phyloP scores from a whole-genome alignment of 30 jellyfish, hydroid and myxozoan genomes.

The Mastigias papua region DNA sequence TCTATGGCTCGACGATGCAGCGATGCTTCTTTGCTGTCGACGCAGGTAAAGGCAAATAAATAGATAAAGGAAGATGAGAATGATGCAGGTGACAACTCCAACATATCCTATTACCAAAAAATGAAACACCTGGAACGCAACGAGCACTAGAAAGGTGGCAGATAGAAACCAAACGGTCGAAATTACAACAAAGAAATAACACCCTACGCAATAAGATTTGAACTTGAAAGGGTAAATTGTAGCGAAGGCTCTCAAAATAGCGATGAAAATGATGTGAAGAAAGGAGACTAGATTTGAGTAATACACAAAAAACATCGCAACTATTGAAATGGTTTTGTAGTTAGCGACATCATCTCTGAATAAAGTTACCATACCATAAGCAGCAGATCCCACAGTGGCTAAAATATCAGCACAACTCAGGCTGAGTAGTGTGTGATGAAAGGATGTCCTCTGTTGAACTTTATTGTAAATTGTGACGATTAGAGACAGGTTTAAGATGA shows the following conservation, averaged over 20 bases:
- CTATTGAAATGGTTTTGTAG: background rate
- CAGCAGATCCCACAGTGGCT: slow-evolving; percentile 4
- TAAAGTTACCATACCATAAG: background rate
- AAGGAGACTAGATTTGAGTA: slow-evolving; percentile 28
- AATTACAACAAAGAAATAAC: background rate
- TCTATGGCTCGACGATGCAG: slow-evolving; percentile 5
- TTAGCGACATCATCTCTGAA: background rate
- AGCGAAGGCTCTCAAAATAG: slow-evolving; percentile 19
- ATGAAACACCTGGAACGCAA: background rate
- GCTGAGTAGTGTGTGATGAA: slow-evolving; percentile 23
- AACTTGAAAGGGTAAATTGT: slow-evolving; percentile 30
- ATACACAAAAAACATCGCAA: slow-evolving; percentile 5
- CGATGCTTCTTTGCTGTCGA: slow-evolving; percentile 2
- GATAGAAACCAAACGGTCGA: slow-evolving; percentile 5
- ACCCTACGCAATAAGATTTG: background rate
- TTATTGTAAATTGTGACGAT: background rate
- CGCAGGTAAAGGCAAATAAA: background rate
- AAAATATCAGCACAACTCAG: slow-evolving; percentile 36
- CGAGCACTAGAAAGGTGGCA: background rate
- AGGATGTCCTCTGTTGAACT: slow-evolving; percentile 11
- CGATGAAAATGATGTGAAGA: slow-evolving; percentile 24
- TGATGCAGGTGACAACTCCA: slow-evolving; percentile 1
- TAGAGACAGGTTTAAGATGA: background rate
- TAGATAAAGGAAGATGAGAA: slow-evolving; percentile 4
- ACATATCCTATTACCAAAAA: slow-evolving; percentile 20